Conservation (phyloP, 2,797 vertebrate species). For the Ataeniobius toweri region DNA sequence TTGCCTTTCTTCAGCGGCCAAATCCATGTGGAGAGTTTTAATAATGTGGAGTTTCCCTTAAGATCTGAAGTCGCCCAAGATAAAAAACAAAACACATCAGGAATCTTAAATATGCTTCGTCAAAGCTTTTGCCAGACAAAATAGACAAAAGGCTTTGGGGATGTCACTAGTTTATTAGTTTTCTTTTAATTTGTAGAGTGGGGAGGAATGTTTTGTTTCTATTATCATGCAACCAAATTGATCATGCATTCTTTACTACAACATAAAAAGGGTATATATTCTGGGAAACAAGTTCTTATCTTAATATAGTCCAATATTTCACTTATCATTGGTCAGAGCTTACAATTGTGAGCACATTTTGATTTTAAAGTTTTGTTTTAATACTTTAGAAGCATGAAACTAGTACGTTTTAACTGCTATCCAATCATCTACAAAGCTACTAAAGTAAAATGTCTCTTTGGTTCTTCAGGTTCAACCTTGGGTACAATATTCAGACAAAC, state of each 20-base stretch:
- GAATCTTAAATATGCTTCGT: constrained; percentile 58
- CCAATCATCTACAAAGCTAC: not conserved
- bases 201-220: not conserved
- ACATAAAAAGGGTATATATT: not conserved
- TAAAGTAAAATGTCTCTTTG: not conserved
- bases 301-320: not conserved
- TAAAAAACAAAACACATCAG: constrained; percentile 15
- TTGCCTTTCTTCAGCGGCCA: constrained; percentile 43
- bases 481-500: not conserved
- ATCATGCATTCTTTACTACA: not conserved
- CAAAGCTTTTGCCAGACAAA: constrained; percentile 29
- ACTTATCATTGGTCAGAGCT: no score
- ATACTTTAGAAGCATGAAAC: not conserved
- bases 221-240: not conserved
- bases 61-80: constrained; percentile 44
- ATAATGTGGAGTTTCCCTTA: constrained; percentile 45
- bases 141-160: constrained; percentile 30
- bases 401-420: not conserved
- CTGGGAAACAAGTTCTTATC: not conserved
- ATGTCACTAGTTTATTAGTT: not conserved
- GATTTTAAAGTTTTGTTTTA: not conserved
- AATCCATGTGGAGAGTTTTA: constrained; percentile 40
- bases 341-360: not conserved
- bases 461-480: not conserved
- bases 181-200: not conserved